Conservation (phyloP, 2,888 invertebrate species). For the Melieria omissa region DNA sequence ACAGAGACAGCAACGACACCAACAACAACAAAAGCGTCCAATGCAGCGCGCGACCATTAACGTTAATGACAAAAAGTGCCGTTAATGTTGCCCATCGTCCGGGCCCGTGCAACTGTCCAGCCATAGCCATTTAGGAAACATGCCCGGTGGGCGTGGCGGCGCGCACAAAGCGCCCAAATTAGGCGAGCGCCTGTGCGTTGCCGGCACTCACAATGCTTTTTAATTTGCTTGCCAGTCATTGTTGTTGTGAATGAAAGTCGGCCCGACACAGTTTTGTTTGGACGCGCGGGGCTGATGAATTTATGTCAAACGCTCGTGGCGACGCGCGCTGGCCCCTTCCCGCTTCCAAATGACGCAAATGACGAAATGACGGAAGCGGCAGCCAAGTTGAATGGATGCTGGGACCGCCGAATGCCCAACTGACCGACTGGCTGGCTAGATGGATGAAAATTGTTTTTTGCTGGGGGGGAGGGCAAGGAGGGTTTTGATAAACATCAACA, state of each 20-base stretch:
- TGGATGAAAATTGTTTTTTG: not conserved
- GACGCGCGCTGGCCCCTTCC: not conserved
- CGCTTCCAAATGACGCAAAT: no score
- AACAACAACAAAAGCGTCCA: not conserved
- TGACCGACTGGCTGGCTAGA: not conserved
- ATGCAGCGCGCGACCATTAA: constrained; percentile 2
- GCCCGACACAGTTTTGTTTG: no score
- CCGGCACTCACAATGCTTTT: not conserved
- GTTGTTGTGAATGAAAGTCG: not conserved
- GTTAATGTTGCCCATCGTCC: not conserved
- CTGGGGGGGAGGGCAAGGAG: not conserved
- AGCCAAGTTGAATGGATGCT: not conserved
- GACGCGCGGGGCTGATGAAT: not conserved
- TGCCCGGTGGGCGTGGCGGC: not conserved
- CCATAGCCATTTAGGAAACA: not conserved
- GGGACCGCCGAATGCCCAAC: not conserved
- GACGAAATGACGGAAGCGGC: not conserved
- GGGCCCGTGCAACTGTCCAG: not conserved
- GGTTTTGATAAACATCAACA: constrained; percentile 4
- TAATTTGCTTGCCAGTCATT: not conserved
- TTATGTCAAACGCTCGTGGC: not conserved
- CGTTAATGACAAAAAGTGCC: constrained; percentile 20
- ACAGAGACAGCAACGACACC: no score
- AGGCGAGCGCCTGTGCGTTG: not conserved
- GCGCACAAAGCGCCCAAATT: not conserved